Conservation (phyloP, 2,113 vertebrate species). For the Protobothrops mucrosquamatus region DNA sequence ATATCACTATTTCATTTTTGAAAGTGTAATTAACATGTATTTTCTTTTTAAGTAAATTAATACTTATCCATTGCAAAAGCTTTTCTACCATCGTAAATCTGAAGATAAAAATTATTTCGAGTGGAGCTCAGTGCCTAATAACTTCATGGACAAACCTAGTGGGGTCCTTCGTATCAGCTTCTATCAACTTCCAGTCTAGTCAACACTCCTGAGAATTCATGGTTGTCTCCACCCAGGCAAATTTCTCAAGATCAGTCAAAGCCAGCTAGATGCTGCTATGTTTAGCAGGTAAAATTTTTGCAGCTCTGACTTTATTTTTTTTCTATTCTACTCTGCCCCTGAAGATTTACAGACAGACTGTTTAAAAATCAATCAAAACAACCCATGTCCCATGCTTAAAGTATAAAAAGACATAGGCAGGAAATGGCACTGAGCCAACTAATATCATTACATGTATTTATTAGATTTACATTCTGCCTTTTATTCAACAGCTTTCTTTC, state of each 20-base stretch:
- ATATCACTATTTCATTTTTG: slow-evolving; percentile 24
- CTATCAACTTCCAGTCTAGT: neutral
- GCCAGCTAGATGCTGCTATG: neutral
- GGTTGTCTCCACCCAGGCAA: neutral
- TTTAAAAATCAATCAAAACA: neutral
- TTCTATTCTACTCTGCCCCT: neutral
- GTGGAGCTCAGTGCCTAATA: neutral
- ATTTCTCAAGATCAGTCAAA: neutral
- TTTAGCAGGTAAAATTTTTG: neutral
- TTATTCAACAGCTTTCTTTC: neutral
- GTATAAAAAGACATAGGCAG: neutral
- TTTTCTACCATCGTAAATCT: neutral
- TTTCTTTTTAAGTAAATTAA: neutral
- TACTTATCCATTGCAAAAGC: neutral
- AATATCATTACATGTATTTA: neutral
- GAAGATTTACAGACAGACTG: neutral
- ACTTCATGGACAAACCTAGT: neutral
- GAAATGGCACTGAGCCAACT: neutral
- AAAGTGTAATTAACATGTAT: neutral
- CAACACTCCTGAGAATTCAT: neutral
- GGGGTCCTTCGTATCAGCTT: too few relatives aligned
- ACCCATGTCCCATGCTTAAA: neutral
- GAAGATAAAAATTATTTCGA: neutral
- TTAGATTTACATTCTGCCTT: neutral
- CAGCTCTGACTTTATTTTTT: neutral